Base-by-base conservation (phyloP, 2,888 invertebrate genomes). In the Andrena flavipes region DNA sequence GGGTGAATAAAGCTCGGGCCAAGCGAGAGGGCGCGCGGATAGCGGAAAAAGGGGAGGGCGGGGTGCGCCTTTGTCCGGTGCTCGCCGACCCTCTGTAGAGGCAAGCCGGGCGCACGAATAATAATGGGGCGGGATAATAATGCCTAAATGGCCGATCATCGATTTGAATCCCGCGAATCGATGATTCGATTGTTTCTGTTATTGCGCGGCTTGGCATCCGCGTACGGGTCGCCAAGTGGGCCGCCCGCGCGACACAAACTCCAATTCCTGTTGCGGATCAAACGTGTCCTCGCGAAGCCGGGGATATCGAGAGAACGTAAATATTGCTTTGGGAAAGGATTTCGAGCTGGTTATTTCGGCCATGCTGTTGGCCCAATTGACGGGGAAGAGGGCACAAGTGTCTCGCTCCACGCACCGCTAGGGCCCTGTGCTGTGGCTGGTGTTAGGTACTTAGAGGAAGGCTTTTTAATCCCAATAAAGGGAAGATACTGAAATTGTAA, bases 181-280 rank as follows among this genome's bases (percentile, higher is more conserved):
- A 82, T 88, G 84, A 89, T 88, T 89, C 91, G 88, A 92, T 91
- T 92, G 91, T 91, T 91, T 90, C 89, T 85, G 86, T 80, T 82
- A 87, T 89, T 88, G 88, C 86, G 73, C 82, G 79, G 63, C 79
- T 75, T 74, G 7, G 48, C 80, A 78, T 76, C 80, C 76, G 82
- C 65, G 73, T 73, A 72, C 76, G 16, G 72, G 20, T 60, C 51
- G 26, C 56, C 51, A 64, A 82, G 69, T 69, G 85, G 49, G 42
- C 76, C 76, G 78, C 60, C 73, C 72, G 62, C 59, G 69, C 56
- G 69, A 63, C 69, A 72, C 76, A 68, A 86, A 87, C 54, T 29
- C 71, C 23, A 73, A 76, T 84, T 83, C 73, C 73, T 62, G n/a
- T 16, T 13, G 48, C 33, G 71, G 72, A 85, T 81, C 68, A 62